Evolutionary conservation across 2,797 vertebrate genomes (phyloP).

Genomic region (Galagoides demidoff): DNA sequence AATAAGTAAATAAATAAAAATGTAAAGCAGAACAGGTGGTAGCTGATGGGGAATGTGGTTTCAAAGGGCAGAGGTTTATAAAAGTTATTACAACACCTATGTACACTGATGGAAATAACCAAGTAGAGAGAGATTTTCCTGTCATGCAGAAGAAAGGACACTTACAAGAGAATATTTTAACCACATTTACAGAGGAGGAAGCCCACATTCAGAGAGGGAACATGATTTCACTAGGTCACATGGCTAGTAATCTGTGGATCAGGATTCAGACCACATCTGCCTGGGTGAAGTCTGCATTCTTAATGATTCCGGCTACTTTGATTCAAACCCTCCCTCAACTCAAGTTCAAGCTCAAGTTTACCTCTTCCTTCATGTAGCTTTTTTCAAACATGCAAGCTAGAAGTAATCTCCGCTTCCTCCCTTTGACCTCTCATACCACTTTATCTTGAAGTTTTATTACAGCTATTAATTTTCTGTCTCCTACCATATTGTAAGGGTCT

Average conservation of each 20-base stretch:
- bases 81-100: background rate
- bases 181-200: background rate
- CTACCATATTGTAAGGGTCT: conserved; percentile 22
- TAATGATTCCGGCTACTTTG: background rate
- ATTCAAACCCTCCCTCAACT: background rate
- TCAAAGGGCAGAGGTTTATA: background rate
- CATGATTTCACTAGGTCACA: background rate
- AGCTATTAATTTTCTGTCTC: conserved; percentile 23
- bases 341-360: background rate
- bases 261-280: background rate
- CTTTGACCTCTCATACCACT: background rate
- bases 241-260: background rate
- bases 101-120: background rate
- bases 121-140: background rate
- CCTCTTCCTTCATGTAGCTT: background rate
- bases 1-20: too few species aligned
- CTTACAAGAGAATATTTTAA: background rate
- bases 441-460: conserved; percentile 54
- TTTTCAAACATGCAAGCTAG: background rate
- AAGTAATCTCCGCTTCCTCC: background rate
- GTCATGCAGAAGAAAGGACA: background rate
- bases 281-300: background rate
- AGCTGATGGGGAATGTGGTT: background rate
- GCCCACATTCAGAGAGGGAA: background rate
- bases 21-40: background rate